Conservation (phyloP, 2,797 vertebrate genomes). For the Urosaurus nigricauda region DNA sequence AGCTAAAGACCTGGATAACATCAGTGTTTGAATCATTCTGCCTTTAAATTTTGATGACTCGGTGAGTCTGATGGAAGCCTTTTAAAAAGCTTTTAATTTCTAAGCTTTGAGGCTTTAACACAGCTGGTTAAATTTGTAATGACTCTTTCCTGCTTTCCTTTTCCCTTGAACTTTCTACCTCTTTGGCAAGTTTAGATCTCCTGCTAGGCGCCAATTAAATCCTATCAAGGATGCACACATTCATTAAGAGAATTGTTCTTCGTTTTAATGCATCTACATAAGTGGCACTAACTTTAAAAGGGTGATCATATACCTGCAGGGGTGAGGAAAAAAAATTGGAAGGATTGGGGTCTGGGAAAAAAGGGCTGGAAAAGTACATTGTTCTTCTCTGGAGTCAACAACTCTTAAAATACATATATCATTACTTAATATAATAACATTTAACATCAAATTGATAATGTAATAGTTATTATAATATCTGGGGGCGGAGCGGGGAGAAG, state of each 20-base stretch:
- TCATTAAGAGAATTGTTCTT: constrained; percentile 34
- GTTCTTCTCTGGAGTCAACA: neutral
- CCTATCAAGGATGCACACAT: constrained; percentile 22
- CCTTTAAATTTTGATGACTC: constrained; percentile 75
- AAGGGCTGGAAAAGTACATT: neutral
- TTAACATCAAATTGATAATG: no score
- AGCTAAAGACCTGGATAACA: constrained; percentile 66
- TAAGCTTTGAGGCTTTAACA: constrained; percentile 64
- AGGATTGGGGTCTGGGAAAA: neutral
- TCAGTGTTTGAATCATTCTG: constrained; percentile 59
- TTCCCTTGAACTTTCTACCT: constrained; percentile 59
- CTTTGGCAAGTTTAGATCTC: constrained; percentile 58
- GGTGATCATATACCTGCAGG: neutral
- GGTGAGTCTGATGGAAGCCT: constrained; percentile 60
- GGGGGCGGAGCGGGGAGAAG: no score
- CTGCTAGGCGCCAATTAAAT: constrained; percentile 52
- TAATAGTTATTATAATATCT: no score
- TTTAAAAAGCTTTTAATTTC: constrained; percentile 70
- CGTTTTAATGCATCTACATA: neutral
- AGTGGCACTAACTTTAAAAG: constrained; percentile 34
- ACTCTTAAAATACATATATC: no score
- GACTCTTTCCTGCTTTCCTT: constrained; percentile 56
- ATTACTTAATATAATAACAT: no score
- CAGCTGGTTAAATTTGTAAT: constrained; percentile 65
- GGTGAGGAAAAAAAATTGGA: neutral